Percentiles rank a stretch among this genome's conserved stretches.
phyloP scores from a whole-genome alignment of 2,888 invertebrate species.

The Campaea margaritaria region DNA sequence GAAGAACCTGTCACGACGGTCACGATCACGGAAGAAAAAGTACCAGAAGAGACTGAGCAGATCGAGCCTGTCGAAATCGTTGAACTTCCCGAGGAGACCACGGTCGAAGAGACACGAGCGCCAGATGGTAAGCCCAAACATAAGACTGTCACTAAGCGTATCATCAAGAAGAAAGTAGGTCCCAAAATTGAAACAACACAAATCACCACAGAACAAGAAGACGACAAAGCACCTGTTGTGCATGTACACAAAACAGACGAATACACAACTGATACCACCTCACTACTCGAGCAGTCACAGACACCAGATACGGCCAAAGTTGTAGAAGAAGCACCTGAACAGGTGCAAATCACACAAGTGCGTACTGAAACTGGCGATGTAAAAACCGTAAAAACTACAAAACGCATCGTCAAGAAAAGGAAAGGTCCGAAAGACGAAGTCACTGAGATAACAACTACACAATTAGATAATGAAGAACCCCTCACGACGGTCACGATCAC shows the following conservation, averaged over 20 bases:
- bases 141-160: neutral
- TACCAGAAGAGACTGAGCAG: neutral
- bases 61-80: conserved; percentile 19
- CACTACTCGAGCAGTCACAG: too few relatives aligned
- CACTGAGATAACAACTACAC: conserved; percentile 62
- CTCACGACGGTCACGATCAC: conserved; percentile 48
- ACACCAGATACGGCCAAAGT: too few relatives aligned
- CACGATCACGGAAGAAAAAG: conserved; percentile 56
- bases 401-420: conserved; percentile 40
- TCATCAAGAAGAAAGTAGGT: conserved; percentile 44
- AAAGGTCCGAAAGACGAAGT: conserved; percentile 57
- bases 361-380: too few relatives aligned
- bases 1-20: conserved; percentile 43
- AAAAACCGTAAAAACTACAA: conserved; percentile 33
- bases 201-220: conserved; percentile 56
- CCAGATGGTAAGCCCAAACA: conserved; percentile 5
- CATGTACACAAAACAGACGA: too few relatives aligned
- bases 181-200: conserved; percentile 63
- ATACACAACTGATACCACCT: too few relatives aligned
- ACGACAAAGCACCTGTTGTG: conserved; percentile 50
- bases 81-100: conserved; percentile 27
- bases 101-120: conserved; percentile 16
- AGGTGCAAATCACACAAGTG: too few relatives aligned
- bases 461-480: conserved; percentile 7
- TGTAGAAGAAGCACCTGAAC: too few relatives aligned